Percentiles rank a stretch among this genome's conserved stretches.
These are phyloP conservation scores for Amblyopsis rosae DNA, from an alignment of 2,113 vertebrate species.

Conservation along the genomic window DNA sequence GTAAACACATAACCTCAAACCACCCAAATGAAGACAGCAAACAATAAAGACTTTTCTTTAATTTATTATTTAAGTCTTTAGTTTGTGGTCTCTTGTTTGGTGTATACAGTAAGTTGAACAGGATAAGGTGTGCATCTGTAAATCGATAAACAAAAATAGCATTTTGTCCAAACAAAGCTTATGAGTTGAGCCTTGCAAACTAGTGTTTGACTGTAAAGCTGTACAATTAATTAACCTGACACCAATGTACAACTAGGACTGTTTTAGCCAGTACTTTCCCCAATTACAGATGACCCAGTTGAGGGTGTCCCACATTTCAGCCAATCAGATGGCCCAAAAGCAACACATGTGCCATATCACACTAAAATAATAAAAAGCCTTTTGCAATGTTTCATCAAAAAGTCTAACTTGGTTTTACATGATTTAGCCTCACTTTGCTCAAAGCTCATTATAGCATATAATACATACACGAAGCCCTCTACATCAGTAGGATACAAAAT, in stretches of 20 bases:
- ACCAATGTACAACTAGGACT: background rate
- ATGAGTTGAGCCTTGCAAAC: conserved; percentile 21
- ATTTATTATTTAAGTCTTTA: conserved; percentile 51
- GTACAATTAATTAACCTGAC: background rate
- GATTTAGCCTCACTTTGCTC: conserved; percentile 34
- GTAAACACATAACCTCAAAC: conserved; percentile 24
- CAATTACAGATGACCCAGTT: conserved; percentile 1
- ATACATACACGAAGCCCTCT: conserved; percentile 51
- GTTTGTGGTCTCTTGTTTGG: conserved; percentile 63
- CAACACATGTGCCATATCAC: conserved; percentile 27
- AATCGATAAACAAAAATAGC: conserved; percentile 26
- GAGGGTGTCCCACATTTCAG: conserved; percentile 23
- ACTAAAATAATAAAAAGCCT: conserved; percentile 32
- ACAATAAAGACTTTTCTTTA: background rate
- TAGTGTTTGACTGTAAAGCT: background rate
- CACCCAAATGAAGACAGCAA: conserved; percentile 12
- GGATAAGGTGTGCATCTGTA: conserved; percentile 49
- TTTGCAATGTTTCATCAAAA: conserved; percentile 8
- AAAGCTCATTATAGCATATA: conserved; percentile 32
- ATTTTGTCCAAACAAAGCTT: conserved; percentile 45
- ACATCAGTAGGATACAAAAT: conserved; percentile 31
- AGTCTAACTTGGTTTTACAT: conserved; percentile 22
- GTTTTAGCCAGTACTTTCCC: too few species aligned
- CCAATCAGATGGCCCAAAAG: conserved; percentile 59
- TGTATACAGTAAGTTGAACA: conserved; percentile 53